These are phyloP conservation scores for Clostera curtula DNA, from an alignment of 2,888 invertebrate genomes.

Conservation along the genomic window DNA sequence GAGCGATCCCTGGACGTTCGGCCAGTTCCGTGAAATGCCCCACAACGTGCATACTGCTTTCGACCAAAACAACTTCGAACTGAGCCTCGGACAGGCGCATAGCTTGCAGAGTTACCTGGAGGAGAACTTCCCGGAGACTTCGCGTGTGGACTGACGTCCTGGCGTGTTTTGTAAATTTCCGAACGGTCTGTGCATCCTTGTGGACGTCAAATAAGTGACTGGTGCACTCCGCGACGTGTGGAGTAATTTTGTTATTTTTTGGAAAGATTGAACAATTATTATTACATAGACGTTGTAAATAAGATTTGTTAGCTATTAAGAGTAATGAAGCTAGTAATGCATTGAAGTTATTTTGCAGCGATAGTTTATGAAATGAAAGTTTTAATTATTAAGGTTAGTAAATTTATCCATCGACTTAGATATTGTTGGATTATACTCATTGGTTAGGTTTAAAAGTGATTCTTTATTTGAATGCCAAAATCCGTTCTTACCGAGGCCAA, in stretches of 20 bases:
- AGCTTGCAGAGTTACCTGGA: constrained; percentile 50
- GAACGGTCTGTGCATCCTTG: constrained; percentile 20
- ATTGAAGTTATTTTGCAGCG: constrained; percentile 64
- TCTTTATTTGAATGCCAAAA: constrained; percentile 56
- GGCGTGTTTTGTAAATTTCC: constrained; percentile 14
- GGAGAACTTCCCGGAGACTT: constrained; percentile 51
- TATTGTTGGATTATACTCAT: constrained; percentile 55
- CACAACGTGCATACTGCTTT: constrained; percentile 53
- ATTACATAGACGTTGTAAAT: constrained; percentile 62
- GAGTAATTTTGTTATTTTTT: constrained; percentile 39
- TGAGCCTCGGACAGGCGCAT: constrained; percentile 42
- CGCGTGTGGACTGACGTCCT: constrained; percentile 60
- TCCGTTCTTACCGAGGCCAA: constrained; percentile 49
- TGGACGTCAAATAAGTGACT: constrained; percentile 21
- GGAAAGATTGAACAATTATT: constrained; percentile 57
- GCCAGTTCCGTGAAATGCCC: constrained; percentile 61
- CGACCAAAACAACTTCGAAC: constrained; percentile 57
- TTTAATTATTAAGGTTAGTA: constrained; percentile 41
- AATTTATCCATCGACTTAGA: constrained; percentile 44
- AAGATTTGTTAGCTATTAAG: constrained; percentile 67
- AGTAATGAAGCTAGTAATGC: constrained; percentile 63
- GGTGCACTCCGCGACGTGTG: no score
- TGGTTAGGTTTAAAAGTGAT: constrained; percentile 40
- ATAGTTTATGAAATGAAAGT: constrained; percentile 50
- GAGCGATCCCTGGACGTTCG: constrained; percentile 56